Base-by-base conservation (phyloP, 2,797 vertebrate genomes). In the Cuculus canorus region DNA sequence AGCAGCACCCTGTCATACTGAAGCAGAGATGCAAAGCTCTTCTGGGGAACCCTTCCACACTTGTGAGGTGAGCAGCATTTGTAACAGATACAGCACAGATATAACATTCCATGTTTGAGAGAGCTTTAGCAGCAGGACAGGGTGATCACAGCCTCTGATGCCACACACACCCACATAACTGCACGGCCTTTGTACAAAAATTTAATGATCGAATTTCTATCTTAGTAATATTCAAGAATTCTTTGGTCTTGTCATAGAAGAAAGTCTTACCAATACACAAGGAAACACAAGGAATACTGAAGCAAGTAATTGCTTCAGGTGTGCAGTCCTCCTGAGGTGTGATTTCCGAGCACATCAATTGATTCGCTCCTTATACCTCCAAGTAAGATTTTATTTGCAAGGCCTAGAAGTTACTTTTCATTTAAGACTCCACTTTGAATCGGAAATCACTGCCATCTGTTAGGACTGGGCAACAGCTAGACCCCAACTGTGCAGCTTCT, bases 71-170 rank as follows among this genome's bases (percentile, higher is more conserved):
- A 73, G 35, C 8, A 28, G 39, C 43, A 28, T 16, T 63, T 53
- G 23, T 14, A 65, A 56, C 7, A 68, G 18, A 30, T 1, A 32
- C 4, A 35, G 35, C 10, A 70, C 5, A 19, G 14, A 59, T 4
- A 24, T 1, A 60, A 33, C 1, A 25, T 2, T 7, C 19, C 19
- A 17, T 1, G 3, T 6, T 54, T 21, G 48, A 70, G 19, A 37
- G 21, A 66, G 9, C 21, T 45, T 53, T 13, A 76, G 64, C 37
- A 91, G n/a, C 76, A 83, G 41, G 25, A 73, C 10, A 4, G 15
- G 30, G 13, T 16, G 76, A 48, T 39, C 33, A 52, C 76, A 93
- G 48, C 25, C 33, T 11, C 72, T 47, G 25, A 17, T 37, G 25
- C 65, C 53, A 59, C n/a, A 28, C 2, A 24, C 5, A 50, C 11